These are phyloP conservation scores for Anoura caudifer DNA, from an alignment of 2,113 vertebrate genomes.

Conservation along the genomic window DNA sequence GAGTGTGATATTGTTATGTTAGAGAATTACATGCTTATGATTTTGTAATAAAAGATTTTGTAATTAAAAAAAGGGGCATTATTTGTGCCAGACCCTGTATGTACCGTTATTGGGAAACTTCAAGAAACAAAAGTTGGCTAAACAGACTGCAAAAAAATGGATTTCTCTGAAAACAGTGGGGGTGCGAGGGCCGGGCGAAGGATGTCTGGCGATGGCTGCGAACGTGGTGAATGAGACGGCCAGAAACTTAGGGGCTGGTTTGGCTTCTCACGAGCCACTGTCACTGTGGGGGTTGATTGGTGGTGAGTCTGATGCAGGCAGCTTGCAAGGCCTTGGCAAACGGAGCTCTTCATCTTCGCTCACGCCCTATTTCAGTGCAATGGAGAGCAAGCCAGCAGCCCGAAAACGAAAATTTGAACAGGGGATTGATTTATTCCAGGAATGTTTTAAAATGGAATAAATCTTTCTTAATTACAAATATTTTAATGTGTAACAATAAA, in stretches of 20 bases:
- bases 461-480: not conserved
- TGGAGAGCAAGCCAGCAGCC: not conserved
- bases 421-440: not conserved
- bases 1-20: too few species aligned
- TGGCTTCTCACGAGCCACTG: not conserved
- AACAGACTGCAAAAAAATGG: not conserved
- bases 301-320: not conserved
- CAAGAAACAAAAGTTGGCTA: not conserved
- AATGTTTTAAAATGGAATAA: not conserved
- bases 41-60: too few species aligned
- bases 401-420: not conserved
- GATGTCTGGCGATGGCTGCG: not conserved
- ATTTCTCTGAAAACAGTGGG: not conserved
- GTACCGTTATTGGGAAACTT: not conserved
- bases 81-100: too few species aligned
- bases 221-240: not conserved
- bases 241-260: not conserved
- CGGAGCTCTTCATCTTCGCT: not conserved
- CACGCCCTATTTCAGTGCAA: not conserved
- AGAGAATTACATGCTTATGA: too few species aligned
- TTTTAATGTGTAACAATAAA: not conserved
- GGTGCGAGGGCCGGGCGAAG: not conserved
- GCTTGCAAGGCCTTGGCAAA: not conserved
- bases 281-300: not conserved
- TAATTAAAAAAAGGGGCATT: too few species aligned